Percentiles rank a stretch among this genome's conserved stretches.
phyloP scores from a whole-genome alignment of 2,797 vertebrate genomes.

The Lates japonicus region DNA sequence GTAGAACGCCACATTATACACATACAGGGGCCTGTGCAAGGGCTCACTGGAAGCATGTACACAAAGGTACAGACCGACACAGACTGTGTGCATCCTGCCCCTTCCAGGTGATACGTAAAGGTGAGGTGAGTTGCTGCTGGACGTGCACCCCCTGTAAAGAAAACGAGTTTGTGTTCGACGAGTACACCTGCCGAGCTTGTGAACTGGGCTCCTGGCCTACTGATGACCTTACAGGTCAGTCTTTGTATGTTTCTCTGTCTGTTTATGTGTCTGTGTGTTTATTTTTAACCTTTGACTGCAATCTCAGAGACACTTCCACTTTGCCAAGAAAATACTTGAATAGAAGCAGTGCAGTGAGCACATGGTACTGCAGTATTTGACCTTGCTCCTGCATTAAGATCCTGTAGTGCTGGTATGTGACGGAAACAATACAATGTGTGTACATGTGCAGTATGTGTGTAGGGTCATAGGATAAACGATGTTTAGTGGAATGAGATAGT shows the following conservation, averaged over 20 bases:
- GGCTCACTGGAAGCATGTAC: background rate
- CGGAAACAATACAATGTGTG: background rate
- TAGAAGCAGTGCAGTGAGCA: background rate
- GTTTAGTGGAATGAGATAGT: constrained; percentile 21
- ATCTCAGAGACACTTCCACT: background rate
- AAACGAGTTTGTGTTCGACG: constrained; percentile 96
- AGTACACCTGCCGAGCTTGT: constrained; percentile 97
- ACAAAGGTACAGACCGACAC: background rate
- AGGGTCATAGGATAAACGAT: constrained; percentile 11
- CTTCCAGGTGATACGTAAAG: constrained; percentile 96
- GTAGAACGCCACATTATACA: constrained; percentile 1
- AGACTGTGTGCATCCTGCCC: constrained; percentile 8
- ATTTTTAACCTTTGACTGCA: constrained; percentile 5
- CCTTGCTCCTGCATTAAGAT: background rate
- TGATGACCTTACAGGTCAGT: constrained; percentile 87
- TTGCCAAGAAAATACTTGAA: background rate
- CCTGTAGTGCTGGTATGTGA: background rate
- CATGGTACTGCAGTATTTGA: background rate
- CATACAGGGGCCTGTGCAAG: background rate
- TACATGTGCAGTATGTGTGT: background rate
- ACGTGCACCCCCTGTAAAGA: constrained; percentile 98
- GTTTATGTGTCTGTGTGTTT: constrained; percentile 26
- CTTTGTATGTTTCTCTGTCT: constrained; percentile 19
- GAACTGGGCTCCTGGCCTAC: constrained; percentile 97
- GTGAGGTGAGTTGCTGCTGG: constrained; percentile 99